Evolutionary conservation across 2,797 vertebrate species (phyloP), one percentile per base, ranked within the genome.

Genomic region (Phaenicophaeus curvirostris): DNA sequence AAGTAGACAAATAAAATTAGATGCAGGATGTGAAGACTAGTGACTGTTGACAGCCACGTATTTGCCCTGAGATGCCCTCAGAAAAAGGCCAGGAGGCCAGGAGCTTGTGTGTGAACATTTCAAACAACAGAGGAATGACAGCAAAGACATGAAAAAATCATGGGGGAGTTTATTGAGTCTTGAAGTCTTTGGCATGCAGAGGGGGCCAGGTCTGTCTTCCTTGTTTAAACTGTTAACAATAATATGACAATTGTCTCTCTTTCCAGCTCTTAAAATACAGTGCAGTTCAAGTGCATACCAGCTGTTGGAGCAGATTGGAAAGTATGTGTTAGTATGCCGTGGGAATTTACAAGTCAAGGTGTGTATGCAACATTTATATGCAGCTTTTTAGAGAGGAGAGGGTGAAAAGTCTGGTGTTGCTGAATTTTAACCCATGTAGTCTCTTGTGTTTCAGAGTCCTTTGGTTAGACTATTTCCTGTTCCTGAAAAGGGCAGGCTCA

Each of bases 261-360:
- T 93, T 92, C 14, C 93, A 99, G 98, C 98, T 33, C 96, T 99
- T 96, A 99, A 99, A 98, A 98, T 98, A 96, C 98, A 99, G 97
- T 98, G 98, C 96, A 99, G 98, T 96, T 98, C 98, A 90, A 98
- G 96, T 59, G 25, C 97, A 1, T 98, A 98, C 68, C 98, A 98
- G 96, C 97, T 99, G 91, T 96, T 99, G 97, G 98, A 99, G 97
- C 98, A 99, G 97, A 98, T 98, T 51, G 97, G 98, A 25, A 98
- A 98, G 57, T 99, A 98, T 83, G 41, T 97, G 80, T 93, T 99
- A 91, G 88, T 97, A 65, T 99, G 98, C 77, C 95, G 98, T 93
- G 98, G 98, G 63, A 98, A 97, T 87, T 95, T 98, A 90, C 98
- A 98, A 97, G 98, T 99, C 71, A 99, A 98, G 98, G 98, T 99